These are phyloP conservation scores for Rhopalosiphum maidis DNA, from an alignment of 1,140 invertebrate genomes.

Conservation along the genomic window DNA sequence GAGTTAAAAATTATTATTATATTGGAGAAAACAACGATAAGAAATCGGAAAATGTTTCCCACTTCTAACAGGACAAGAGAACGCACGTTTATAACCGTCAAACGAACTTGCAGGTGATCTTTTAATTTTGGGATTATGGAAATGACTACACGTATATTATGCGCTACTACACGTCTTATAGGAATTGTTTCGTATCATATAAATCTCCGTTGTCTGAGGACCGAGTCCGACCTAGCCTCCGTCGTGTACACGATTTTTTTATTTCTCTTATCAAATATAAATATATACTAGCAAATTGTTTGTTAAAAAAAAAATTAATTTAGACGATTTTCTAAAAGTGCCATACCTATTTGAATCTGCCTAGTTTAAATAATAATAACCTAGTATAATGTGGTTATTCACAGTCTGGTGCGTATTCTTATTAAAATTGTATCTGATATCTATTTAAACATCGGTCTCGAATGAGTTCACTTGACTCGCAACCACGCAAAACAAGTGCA, in stretches of 20 bases:
- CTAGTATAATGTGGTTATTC: not conserved
- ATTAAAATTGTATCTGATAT: conserved; percentile 2
- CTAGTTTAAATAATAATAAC: not conserved
- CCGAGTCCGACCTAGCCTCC: not conserved
- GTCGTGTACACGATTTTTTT: too few species aligned
- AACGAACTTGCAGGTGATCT: not conserved
- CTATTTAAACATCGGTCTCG: not conserved
- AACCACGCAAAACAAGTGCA: not conserved
- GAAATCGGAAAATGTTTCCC: not conserved
- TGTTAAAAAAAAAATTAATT: not conserved
- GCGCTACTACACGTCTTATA: not conserved
- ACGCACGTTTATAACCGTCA: not conserved
- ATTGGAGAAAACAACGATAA: not conserved
- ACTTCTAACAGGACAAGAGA: not conserved
- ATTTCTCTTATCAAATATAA: too few species aligned
- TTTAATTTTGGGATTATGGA: not conserved
- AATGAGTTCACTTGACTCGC: not conserved
- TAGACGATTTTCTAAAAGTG: not conserved
- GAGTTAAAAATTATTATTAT: not conserved
- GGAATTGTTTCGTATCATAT: not conserved
- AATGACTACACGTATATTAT: not conserved
- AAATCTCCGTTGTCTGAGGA: not conserved
- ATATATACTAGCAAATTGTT: not conserved
- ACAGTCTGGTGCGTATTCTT: not conserved
- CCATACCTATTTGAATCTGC: not conserved